Evolutionary conservation across 2,113 vertebrate species (phyloP), one percentile per base, ranked within the genome.

Genomic region (Columba livia): DNA sequence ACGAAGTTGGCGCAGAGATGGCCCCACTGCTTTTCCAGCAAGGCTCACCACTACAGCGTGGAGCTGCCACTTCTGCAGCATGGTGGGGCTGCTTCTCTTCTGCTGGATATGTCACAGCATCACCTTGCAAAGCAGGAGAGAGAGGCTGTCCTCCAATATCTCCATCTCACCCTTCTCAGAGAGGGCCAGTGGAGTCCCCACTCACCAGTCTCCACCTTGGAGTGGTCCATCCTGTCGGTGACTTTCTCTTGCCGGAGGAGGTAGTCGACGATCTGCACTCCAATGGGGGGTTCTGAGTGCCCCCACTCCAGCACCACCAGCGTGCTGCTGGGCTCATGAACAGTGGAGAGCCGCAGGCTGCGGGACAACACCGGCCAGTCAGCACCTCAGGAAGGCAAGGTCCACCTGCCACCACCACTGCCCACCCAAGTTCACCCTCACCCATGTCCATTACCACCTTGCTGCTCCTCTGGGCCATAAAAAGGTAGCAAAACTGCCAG

Each of bases 201-300:
- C 98, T 94, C 96, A 99, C 99, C 99, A 94, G 99, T 99, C 97
- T 99, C 99, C 81, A 99, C 98, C 97, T 99, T 99, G 60, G 99
- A 99, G 98, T 99, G 99, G 97, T 99, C 99, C 79, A 98, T 98
- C 81, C 99, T 98, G 95, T 99, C 99, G 0, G 99, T 99, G 97
- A 99, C 99, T 90, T 99, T 99, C 97, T 99, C 99, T 88, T 99
- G 99, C 51, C 99, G 99, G 89, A 99, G 98, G 96, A 99, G 99
- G 95, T 99, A 99, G 97, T 99, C 99, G 0, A 99, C 98, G 2
- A 99, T 98, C 82, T 99, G 98, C 56, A 99, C 99, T 13, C 99
- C 99, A 1, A 99, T 99, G 21, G 99, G 98, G 11, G 99, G 99
- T 94, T 99, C 99, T 0, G 98, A 98, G 96, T 99, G 99, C 61